A percentile compares a stretch with the other conserved stretches of the same genome.
phyloP scores from a whole-genome alignment of 2,113 vertebrate species.

The Nannospalax galili region DNA sequence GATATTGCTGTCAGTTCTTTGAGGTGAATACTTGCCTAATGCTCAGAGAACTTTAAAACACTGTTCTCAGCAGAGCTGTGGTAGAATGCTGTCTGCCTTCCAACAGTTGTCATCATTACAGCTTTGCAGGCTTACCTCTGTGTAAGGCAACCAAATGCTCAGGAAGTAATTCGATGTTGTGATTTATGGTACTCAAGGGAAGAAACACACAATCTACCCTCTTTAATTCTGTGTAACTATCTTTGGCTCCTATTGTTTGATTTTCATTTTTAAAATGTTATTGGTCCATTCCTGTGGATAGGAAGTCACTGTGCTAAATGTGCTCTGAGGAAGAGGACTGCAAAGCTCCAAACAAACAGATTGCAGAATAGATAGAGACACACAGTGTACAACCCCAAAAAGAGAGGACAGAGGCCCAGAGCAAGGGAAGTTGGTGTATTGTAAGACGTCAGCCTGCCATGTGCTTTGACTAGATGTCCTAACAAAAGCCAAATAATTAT shows the following conservation, averaged over 20 bases:
- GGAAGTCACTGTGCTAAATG: not conserved
- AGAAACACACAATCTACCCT: not conserved
- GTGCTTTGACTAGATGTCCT: not conserved
- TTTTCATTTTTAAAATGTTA: not conserved
- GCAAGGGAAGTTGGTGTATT: not conserved
- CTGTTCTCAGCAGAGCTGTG: not conserved
- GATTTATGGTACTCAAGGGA: not conserved
- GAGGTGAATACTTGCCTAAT: not conserved
- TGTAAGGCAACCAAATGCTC: not conserved
- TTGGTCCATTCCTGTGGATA: not conserved
- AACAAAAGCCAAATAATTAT: not conserved
- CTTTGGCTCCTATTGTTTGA: not conserved
- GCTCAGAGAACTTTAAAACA: conserved; percentile 25
- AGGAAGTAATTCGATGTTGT: not conserved
- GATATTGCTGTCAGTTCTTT: not conserved
- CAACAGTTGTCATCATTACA: not conserved
- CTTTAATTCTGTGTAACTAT: not conserved
- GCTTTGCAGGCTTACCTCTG: not conserved
- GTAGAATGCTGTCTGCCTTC: not conserved
- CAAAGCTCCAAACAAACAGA: not conserved
- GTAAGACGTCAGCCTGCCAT: not conserved
- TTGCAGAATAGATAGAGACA: no score
- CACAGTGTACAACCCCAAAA: not conserved
- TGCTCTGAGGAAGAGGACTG: not conserved
- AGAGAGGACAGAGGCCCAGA: not conserved